Evolutionary conservation across 2,797 vertebrate genomes (phyloP).

Genomic region (Poecilia velifera): DNA sequence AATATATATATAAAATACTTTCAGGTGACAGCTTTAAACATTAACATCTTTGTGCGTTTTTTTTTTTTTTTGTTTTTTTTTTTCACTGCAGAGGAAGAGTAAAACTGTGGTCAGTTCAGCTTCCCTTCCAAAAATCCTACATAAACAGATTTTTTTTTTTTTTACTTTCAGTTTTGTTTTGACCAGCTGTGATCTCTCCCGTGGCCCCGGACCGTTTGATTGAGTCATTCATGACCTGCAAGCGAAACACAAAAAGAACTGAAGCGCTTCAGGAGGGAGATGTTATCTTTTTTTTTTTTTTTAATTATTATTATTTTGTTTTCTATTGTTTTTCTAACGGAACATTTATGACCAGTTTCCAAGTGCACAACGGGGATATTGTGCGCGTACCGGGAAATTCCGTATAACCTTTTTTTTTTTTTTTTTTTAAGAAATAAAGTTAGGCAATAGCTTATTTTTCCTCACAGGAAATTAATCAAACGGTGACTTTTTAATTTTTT

Average conservation of each 20-base stretch:
- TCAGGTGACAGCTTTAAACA: neutral
- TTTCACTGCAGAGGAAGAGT: neutral
- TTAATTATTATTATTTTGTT: too few species aligned
- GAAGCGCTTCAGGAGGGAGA: neutral
- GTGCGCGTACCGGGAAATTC: neutral
- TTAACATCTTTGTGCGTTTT: too few species aligned
- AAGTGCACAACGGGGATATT: neutral
- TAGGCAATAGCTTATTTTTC: neutral
- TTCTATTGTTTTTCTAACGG: neutral
- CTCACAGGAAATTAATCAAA: neutral
- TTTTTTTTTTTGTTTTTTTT: too few species aligned
- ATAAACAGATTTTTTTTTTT: neutral
- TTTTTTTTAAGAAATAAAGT: too few species aligned
- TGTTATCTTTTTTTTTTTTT: neutral
- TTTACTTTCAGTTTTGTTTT: conserved; percentile 47
- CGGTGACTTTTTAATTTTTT: neutral
- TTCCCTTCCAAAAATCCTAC: neutral
- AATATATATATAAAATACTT: neutral
- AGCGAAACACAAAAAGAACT: neutral
- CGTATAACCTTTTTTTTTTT: too few species aligned
- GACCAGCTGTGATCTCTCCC: neutral
- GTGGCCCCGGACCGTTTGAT: rapidly evolving
- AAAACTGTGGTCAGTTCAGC: neutral
- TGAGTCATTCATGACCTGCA: neutral
- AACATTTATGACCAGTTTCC: neutral